phyloP scores from a whole-genome alignment of 2,797 vertebrate species.

The Myotis vivesi region DNA sequence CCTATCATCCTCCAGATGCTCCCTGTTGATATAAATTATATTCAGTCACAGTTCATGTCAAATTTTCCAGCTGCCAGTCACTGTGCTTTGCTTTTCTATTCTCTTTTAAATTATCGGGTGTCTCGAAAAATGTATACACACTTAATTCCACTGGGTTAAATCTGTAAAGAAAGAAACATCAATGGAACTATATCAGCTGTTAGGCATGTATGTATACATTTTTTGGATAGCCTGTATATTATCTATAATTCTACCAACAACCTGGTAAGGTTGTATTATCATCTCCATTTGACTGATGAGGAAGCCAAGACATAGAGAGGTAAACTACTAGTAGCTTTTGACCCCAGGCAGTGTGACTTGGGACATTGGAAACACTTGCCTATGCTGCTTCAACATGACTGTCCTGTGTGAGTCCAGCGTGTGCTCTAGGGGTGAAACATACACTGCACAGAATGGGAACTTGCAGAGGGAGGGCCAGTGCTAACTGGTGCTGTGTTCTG shows the following conservation, averaged over 20 bases:
- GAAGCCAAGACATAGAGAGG: not conserved
- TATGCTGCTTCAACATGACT: fast-evolving
- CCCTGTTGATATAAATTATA: not conserved
- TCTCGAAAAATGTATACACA: too few relatives aligned
- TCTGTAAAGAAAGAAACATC: too few relatives aligned
- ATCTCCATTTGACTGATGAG: not conserved
- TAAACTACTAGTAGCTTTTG: not conserved
- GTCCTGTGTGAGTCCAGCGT: fast-evolving
- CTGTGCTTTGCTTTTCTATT: not conserved
- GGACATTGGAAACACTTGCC: not conserved
- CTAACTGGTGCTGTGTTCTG: too few relatives aligned
- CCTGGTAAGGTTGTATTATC: not conserved
- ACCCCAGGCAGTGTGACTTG: not conserved
- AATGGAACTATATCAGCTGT: too few relatives aligned
- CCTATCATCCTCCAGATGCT: not conserved
- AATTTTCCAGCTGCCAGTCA: not conserved
- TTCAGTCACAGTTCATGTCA: not conserved
- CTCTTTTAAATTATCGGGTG: not conserved
- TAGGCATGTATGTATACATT: too few relatives aligned
- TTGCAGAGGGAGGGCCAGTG: fast-evolving
- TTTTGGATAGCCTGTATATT: not conserved
- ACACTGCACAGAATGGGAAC: not conserved
- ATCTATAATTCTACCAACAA: not conserved
- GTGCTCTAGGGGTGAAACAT: not conserved
- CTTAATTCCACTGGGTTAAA: too few relatives aligned